These are phyloP conservation scores for Acrobeloides nanus DNA, from an alignment of 2,888 invertebrate species.

Conservation along the genomic window DNA sequence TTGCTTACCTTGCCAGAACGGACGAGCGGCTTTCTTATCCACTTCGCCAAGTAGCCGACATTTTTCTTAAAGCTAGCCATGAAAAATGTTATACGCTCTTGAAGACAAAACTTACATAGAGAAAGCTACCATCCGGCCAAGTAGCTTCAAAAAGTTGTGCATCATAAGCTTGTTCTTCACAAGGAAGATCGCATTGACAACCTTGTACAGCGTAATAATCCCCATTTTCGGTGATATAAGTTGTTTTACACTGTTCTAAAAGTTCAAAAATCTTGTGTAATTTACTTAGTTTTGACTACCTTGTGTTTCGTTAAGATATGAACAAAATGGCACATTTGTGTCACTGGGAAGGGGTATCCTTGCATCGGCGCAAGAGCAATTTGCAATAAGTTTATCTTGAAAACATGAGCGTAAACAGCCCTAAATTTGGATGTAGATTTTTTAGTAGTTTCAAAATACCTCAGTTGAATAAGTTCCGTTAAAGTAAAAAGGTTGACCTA, in stretches of 20 bases:
- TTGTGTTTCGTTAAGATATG: no score
- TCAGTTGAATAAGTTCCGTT: conserved; percentile 14
- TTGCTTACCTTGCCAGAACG: no score
- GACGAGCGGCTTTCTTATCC: not conserved
- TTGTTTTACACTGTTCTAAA: conserved; percentile 9
- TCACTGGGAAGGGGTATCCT: conserved; percentile 6
- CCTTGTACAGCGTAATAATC: conserved; percentile 9
- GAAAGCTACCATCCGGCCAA: conserved; percentile 8
- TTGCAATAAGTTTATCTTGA: conserved; percentile 1
- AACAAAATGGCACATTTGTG: not conserved
- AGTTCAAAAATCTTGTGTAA: no score
- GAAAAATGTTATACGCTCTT: not conserved
- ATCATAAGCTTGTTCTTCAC: not conserved
- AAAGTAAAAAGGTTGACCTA: conserved; percentile 8
- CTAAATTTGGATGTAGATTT: not conserved
- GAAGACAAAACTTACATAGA: conserved; percentile 1
- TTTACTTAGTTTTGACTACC: no score
- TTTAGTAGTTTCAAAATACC: conserved; percentile 1
- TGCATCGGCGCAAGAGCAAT: conserved; percentile 10
- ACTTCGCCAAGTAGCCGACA: not conserved
- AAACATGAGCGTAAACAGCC: conserved; percentile 15
- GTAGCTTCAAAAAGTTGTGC: not conserved
- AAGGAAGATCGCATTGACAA: conserved; percentile 8
- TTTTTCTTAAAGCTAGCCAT: not conserved
- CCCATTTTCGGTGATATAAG: conserved; percentile 11